phyloP scores from a whole-genome alignment of 2,888 invertebrate genomes.

The Nemotelus pantherinus region DNA sequence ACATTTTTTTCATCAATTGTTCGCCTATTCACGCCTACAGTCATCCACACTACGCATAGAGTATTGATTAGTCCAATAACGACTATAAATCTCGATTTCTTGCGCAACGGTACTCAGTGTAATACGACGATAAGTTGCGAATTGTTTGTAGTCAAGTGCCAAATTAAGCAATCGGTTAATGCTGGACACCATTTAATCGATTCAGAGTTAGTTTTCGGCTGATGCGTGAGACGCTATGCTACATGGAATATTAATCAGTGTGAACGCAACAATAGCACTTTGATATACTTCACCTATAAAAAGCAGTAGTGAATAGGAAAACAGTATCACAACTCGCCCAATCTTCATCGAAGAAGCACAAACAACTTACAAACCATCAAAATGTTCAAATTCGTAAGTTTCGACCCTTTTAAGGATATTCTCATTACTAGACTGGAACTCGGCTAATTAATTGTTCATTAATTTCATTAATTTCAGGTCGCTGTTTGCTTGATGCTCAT shows the following conservation, averaged over 20 bases:
- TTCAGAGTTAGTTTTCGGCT: background rate
- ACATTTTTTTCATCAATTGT: too few relatives aligned
- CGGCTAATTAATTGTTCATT: background rate
- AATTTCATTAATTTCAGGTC: constrained; percentile 49
- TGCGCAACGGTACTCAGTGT: too few relatives aligned
- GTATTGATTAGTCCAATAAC: too few relatives aligned
- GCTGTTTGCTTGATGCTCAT: constrained; percentile 53
- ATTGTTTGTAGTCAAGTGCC: background rate
- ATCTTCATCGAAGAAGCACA: constrained; percentile 27
- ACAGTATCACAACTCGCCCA: constrained; percentile 21
- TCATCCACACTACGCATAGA: too few relatives aligned
- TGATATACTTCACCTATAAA: constrained; percentile 5
- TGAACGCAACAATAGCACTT: background rate
- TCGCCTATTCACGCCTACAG: too few relatives aligned
- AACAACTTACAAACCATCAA: constrained; percentile 32
- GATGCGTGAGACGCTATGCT: background rate
- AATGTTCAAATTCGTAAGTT: constrained; percentile 62
- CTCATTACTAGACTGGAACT: constrained; percentile 44
- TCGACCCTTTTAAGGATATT: constrained; percentile 42
- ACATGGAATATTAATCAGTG: background rate
- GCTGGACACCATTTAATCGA: background rate
- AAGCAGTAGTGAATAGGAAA: background rate
- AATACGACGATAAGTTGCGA: too few relatives aligned
- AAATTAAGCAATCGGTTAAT: background rate
- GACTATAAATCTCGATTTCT: too few relatives aligned